These are phyloP conservation scores for Conger conger DNA, from an alignment of 2,113 vertebrate species.

Conservation along the genomic window DNA sequence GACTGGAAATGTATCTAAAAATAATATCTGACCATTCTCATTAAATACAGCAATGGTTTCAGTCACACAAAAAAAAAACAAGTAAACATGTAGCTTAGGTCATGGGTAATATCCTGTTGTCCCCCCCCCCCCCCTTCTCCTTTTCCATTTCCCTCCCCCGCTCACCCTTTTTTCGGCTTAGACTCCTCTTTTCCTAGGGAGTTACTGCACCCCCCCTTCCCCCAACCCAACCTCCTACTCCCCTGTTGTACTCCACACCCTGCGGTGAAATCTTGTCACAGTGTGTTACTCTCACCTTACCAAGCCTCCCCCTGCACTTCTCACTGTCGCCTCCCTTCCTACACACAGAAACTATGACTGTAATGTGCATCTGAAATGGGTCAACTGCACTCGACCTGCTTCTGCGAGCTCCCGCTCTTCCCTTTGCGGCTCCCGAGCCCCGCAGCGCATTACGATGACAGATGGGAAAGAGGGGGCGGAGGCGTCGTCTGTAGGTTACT, in stretches of 20 bases:
- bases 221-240: not conserved
- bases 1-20: too few species aligned
- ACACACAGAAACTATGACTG: not conserved
- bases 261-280: constrained; percentile 11
- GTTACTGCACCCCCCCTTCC: not conserved
- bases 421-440: not conserved
- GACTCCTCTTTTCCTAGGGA: constrained; percentile 2
- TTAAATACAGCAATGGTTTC: too few species aligned
- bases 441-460: not conserved
- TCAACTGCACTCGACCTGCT: not conserved
- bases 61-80: too few species aligned
- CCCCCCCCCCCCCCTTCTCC: too few species aligned
- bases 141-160: not conserved
- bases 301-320: not conserved
- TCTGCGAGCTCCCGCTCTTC: not conserved
- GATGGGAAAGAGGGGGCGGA: not conserved
- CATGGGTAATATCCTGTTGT: too few species aligned
- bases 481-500: not conserved
- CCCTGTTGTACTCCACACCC: not conserved
- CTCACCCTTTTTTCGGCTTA: not conserved
- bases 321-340: not conserved
- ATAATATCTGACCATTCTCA: too few species aligned
- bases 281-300: constrained; percentile 6
- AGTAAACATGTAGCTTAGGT: too few species aligned
- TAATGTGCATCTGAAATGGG: not conserved